Percentiles rank a stretch among this genome's conserved stretches.
Evolutionary conservation across 2,113 vertebrate genomes (phyloP).

Genomic region (Dissostichus mawsoni): DNA sequence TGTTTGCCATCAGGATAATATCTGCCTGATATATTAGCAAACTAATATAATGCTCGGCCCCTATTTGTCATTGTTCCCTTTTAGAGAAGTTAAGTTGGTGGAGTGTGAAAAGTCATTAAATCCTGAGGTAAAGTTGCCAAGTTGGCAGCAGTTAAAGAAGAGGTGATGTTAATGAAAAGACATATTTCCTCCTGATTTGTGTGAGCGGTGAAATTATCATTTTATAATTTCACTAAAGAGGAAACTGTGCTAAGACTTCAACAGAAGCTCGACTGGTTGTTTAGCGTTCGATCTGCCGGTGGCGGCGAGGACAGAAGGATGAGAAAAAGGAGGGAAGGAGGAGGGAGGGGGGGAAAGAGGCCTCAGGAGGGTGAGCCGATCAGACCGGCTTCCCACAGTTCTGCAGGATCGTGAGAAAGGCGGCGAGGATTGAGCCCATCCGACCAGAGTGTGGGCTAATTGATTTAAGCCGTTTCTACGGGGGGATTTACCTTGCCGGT

Average conservation of each 20-base stretch:
- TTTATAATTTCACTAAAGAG: neutral
- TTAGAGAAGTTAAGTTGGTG: constrained; percentile 7
- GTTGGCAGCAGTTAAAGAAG: neutral
- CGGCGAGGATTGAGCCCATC: constrained; percentile 74
- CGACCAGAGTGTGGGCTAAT: constrained; percentile 76
- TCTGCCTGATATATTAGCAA: constrained; percentile 34
- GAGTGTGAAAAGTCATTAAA: constrained; percentile 37
- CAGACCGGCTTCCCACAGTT: constrained; percentile 70
- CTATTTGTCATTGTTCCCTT: constrained; percentile 29
- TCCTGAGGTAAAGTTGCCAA: constrained; percentile 13
- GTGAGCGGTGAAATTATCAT: neutral
- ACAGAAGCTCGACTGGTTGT: neutral
- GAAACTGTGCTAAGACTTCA: neutral
- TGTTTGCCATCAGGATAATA: constrained; percentile 31
- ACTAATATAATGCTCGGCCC: constrained; percentile 12
- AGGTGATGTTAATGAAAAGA: neutral
- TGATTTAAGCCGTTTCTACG: constrained; percentile 83
- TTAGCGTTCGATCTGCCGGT: neutral
- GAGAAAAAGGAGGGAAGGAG: neutral
- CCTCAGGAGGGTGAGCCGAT: constrained; percentile 43
- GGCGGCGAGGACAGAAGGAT: neutral
- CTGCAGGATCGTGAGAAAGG: constrained; percentile 85
- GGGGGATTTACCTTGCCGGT: constrained; percentile 74
- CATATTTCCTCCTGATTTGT: neutral
- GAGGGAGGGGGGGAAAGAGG: constrained; percentile 15